Evolutionary conservation across 2,888 invertebrate species (phyloP), one percentile per base, ranked within the genome.

Genomic region (Acrobasis repandana): DNA sequence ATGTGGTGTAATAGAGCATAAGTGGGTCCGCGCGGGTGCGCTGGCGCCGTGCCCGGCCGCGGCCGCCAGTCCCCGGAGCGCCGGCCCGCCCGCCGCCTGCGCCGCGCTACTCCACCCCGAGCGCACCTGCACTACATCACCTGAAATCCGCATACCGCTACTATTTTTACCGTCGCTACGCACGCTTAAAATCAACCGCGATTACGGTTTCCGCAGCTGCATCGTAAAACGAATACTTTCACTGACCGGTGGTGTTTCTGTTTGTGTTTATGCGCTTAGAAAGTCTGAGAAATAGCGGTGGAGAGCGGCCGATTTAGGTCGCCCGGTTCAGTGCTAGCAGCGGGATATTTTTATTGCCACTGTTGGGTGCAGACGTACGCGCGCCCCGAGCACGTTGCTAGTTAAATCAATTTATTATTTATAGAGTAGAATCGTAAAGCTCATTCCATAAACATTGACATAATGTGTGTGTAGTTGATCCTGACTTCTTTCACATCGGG

Each of bases 261-360:
- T 75, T 71, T 69, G 67, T 70, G 72, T 75, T 78, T 74, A 73
- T 77, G 75, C 77, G 71, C 71, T 71, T 75, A 74, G 76, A 78
- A 76, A 80, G 75, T 76, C 76, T 68, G 73, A 74, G 71, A 75
- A 73, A 74, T 74, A 74, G 80, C 77, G 79, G 73, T 77, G 72
- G 73, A 71, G 72, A 81, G 81, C 82, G 72, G 82, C 82, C 77
- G 85, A 92, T 89, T 82, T 90, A 89, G 91, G 91, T 92, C 91
- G 90, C 90, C 91, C 91, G 91, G 91, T 83, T 85, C 86, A 77
- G 82, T 79, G 84, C 86, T 86, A 83, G 87, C 86, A 86, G 87
- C 83, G 88, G 83, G 90, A 88, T 92, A 92, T 92, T 92, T 92
- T 91, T 91, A 91, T 89, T 87, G 80, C 86, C 82, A 83, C 86